Evolutionary conservation across 2,113 vertebrate species (phyloP).

Genomic region (Takifugu flavidus): DNA sequence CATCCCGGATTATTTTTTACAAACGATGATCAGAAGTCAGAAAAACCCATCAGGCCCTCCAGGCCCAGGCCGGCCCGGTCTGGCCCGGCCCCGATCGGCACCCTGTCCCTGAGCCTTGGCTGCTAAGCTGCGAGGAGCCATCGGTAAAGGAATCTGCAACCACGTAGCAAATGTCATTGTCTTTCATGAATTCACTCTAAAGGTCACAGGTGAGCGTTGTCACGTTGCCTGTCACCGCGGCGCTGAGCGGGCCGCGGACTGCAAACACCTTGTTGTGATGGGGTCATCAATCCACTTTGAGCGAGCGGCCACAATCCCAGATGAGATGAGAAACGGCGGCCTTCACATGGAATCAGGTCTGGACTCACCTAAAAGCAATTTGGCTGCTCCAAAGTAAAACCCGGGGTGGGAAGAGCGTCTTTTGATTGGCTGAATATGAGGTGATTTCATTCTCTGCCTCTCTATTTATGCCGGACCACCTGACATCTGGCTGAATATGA

Average conservation of each 20-base stretch:
- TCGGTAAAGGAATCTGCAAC: neutral
- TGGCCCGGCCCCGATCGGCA: no score
- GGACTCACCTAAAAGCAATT: neutral
- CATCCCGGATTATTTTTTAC: no score
- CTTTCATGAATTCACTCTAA: slow-evolving; percentile 4
- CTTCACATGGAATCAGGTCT: no score
- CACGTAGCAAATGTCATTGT: neutral
- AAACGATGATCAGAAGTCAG: no score
- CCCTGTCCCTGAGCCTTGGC: no score
- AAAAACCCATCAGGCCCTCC: no score
- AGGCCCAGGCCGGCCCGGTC: no score
- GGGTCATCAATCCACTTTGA: slow-evolving; percentile 7
- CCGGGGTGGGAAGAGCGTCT: neutral
- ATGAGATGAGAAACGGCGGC: neutral
- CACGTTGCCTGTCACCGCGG: neutral
- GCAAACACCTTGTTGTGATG: slow-evolving; percentile 7
- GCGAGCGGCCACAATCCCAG: neutral
- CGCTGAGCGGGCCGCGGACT: neutral
- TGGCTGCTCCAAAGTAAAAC: neutral
- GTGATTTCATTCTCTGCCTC: neutral
- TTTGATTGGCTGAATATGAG: neutral
- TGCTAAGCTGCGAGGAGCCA: no score
- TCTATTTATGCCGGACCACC: neutral
- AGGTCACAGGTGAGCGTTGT: slow-evolving; percentile 5
- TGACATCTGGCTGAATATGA: neutral